Evolutionary conservation across 2,113 vertebrate species (phyloP), one percentile per base, ranked within the genome.

Genomic region (Struthio camelus): DNA sequence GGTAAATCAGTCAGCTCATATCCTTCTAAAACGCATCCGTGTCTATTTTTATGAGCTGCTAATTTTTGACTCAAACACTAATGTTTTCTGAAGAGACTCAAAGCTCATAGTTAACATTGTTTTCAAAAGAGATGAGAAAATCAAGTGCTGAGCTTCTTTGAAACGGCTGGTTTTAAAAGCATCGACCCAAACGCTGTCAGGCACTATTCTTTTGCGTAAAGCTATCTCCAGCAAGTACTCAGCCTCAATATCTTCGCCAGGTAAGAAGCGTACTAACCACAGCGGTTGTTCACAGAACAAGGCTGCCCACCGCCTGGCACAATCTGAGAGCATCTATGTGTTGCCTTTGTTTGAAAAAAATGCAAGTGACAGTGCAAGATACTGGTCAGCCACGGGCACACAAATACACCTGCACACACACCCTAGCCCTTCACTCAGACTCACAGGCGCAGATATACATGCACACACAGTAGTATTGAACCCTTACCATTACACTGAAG

Each of bases 401-500:
- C 0, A 0, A 53, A 28, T 0, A 0, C 65, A 59, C 79, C 44
- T 1, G 0, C 75, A 76, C 32, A 50, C 0, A 1, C 24, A 6
- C 42, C 59, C 75, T 9, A 28, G 62, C 58, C 65, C 2, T 5
- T 30, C 83, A 6, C 4, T 1, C 32, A 5, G 22, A 32, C 79
- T 62, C 0, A 2, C 42, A 16, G 4, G 6, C 23, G 4, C 27
- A 2, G 38, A n/a, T 0, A 17, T 24, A 14, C 30, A 10, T 28
- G 4, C 27, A 34, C 34, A 30, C 36, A 1, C 3, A 67, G 82
- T 4, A 61, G 58, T 30, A 16, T 7, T 5, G 38, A 36, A 53
- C 87, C 17, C 5, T 53, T 58, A 89, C 36, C 0, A 0, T 22
- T 0, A 0, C 42, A 0, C 54, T 6, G 59, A 25, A 46, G 87